Base-by-base conservation (phyloP, 1,140 invertebrate genomes). In the Drosophila ogumai region DNA sequence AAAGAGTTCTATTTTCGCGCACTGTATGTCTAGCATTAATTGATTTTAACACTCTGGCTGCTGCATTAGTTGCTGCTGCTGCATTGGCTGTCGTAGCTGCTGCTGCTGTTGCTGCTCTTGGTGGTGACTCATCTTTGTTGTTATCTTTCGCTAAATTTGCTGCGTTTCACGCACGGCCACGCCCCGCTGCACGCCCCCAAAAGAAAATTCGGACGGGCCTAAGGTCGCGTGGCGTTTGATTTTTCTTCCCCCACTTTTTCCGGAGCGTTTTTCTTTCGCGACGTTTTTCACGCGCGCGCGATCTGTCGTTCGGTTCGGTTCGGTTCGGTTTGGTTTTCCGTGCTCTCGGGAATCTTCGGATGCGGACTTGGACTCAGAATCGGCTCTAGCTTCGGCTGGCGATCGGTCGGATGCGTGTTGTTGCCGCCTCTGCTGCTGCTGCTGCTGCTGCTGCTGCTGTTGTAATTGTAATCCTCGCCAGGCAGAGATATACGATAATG, bases 401-500 rank as follows among this genome's bases (percentile, higher is more conserved):
- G 79, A 59, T 69, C 49, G 74, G 25, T 68, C 63, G 71, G 69
- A 59, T 79, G 63, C 69, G 79, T 69, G 59, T 78, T 40, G 49
- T 8, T 31, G 31, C 25, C 25, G 25, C 25, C n/a, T 36, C 10
- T 5, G 44, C 22, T 58, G 64, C 50, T 65, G 72, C 76, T 84
- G 82, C 32, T 34, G 56, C n/a, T 36, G 67, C 28, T 44, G 58
- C 10, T 6, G 44, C 22, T 58, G 64, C 46, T 65, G 72, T 80
- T 84, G 82, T 88, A 88, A 88, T 80, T 87, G 84, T 88, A 88
- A 87, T 87, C 84, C 84, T 87, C 84, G 84, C 74, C 77, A 55
- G 69, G 77, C 64, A 78, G 72, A 59, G 84, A 80, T 71, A 87
- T 87, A 87, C 79, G 77, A 75, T 90, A 84, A 77, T 88, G 85